Conservation (phyloP, 2,797 vertebrate species). For the Darevskia mixta region DNA sequence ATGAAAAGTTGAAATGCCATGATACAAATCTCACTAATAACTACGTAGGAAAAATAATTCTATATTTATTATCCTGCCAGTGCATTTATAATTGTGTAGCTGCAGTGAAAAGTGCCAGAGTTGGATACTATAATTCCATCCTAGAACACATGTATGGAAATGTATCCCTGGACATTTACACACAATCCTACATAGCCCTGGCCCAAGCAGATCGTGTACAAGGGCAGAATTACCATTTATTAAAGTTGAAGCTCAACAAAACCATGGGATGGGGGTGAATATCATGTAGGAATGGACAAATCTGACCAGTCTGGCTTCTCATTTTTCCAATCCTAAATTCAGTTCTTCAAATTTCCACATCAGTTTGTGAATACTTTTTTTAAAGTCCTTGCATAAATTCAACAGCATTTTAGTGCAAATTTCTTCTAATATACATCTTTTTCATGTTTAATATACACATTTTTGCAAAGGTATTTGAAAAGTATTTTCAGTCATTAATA, state of each 20-base stretch:
- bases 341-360: too few species aligned
- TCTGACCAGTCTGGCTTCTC: too few species aligned
- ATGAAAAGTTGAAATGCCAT: neutral
- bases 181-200: neutral
- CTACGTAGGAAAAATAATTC: neutral
- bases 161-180: neutral
- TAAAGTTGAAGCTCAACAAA: neutral
- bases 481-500: too few species aligned
- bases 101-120: neutral
- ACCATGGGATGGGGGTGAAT: neutral
- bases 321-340: too few species aligned
- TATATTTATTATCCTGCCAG: neutral
- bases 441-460: too few species aligned
- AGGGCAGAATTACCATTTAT: neutral
- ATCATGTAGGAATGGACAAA: too few species aligned
- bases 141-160: neutral
- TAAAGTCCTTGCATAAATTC: too few species aligned
- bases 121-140: neutral
- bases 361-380: too few species aligned
- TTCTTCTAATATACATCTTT: too few species aligned
- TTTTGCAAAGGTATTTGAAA: too few species aligned
- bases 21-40: neutral
- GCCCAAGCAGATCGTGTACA: neutral
- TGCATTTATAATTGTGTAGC: neutral
- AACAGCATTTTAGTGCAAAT: too few species aligned